Percentiles rank a stretch among this genome's conserved stretches.
These are phyloP conservation scores for Gadopsis marmoratus DNA, from an alignment of 2,797 vertebrate genomes.

Conservation along the genomic window DNA sequence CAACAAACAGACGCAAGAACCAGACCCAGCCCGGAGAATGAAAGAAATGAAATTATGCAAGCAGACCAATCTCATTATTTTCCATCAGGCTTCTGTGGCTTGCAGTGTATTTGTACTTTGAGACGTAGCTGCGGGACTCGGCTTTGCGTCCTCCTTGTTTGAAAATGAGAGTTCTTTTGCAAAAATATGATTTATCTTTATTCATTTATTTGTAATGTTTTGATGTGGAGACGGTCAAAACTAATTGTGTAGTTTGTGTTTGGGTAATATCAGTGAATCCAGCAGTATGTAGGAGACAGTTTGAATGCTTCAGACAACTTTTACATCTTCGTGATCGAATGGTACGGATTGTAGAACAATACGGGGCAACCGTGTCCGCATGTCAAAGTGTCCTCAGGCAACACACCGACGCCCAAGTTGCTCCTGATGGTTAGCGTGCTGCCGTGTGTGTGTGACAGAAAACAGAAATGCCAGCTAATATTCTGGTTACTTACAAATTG, in stretches of 20 bases:
- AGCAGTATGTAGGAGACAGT: not conserved
- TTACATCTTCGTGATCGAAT: not conserved
- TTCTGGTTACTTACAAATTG: conserved; percentile 34
- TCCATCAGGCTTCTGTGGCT: conserved; percentile 5
- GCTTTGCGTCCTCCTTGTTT: not conserved
- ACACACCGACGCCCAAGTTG: too few species aligned
- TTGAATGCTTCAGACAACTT: not conserved
- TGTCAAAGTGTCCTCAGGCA: too few species aligned
- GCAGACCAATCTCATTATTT: conserved; percentile 6
- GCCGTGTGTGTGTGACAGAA: too few species aligned
- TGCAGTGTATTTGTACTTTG: not conserved
- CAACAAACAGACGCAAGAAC: conserved; percentile 8
- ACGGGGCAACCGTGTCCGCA: too few species aligned
- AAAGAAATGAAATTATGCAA: conserved; percentile 13
- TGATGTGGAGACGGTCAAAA: conserved; percentile 20
- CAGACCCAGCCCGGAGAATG: not conserved
- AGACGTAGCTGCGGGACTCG: conserved; percentile 10
- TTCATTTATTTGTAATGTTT: not conserved
- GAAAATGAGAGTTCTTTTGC: not conserved
- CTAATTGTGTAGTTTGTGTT: not conserved
- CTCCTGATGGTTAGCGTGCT: too few species aligned
- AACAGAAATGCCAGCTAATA: conserved; percentile 2
- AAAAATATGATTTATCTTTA: not conserved
- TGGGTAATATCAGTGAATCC: not conserved
- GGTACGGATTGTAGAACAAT: not conserved